Conservation (phyloP, 2,888 invertebrate genomes). For the Drosophila trichaetosa region DNA sequence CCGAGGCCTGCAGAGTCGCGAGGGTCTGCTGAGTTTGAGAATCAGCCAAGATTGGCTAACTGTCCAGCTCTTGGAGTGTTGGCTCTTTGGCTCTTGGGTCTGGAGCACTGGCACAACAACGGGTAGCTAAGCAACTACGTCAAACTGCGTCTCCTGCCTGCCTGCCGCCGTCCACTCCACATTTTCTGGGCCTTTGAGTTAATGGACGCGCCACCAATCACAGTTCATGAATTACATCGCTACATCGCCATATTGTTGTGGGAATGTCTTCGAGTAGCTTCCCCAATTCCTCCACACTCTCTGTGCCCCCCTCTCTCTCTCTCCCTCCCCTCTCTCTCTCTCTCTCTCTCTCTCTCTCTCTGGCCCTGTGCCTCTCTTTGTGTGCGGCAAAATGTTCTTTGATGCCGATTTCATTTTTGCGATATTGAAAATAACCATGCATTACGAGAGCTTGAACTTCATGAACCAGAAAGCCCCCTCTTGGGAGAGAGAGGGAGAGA, state of each 20-base stretch:
- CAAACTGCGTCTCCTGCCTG: neutral
- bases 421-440: conserved; percentile 82
- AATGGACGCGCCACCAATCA: conserved; percentile 75
- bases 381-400: conserved; percentile 74
- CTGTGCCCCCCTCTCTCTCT: neutral
- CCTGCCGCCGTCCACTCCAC: conserved; percentile 6
- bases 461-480: conserved; percentile 20
- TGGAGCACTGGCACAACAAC: conserved; percentile 5
- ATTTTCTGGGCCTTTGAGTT: conserved; percentile 37
- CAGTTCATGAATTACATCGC: conserved; percentile 81
- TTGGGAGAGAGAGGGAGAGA: neutral
- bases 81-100: neutral
- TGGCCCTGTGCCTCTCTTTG: neutral
- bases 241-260: conserved; percentile 79
- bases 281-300: neutral
- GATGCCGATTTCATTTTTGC: conserved; percentile 81
- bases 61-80: neutral
- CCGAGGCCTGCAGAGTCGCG: conserved; percentile 1
- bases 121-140: conserved; percentile 2
- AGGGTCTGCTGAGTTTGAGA: conserved; percentile 7
- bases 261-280: conserved; percentile 65
- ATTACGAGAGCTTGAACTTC: conserved; percentile 65
- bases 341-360: neutral
- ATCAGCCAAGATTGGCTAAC: conserved; percentile 1
- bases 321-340: conserved; percentile 9